Evolutionary conservation across 1,140 invertebrate species (phyloP), one percentile per base, ranked within the genome.

Genomic region (Drosophila repletoides): DNA sequence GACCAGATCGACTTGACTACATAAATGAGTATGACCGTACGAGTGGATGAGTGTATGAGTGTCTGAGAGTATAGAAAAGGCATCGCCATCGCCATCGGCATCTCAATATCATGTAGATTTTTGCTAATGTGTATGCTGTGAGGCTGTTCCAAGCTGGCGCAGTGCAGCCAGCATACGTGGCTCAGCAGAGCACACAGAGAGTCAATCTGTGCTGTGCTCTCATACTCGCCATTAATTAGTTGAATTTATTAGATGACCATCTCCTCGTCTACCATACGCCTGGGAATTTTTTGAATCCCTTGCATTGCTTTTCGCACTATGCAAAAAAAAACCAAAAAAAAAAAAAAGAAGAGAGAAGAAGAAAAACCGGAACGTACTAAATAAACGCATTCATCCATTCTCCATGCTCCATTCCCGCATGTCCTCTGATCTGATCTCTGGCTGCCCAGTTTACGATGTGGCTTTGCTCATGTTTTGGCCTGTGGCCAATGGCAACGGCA

Each of bases 41-140:
- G n/a, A n/a, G n/a, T n/a, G n/a, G n/a, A n/a, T n/a, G n/a, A n/a
- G n/a, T n/a, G n/a, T n/a, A n/a, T n/a, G n/a, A n/a, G n/a, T n/a
- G n/a, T n/a, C n/a, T n/a, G n/a, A n/a, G n/a, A n/a, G n/a, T n/a
- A n/a, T n/a, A n/a, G n/a, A n/a, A n/a, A n/a, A n/a, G 10, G 10
- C 26, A 29, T 49, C 41, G 41, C 10, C 55, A 45, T 34, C 53
- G 17, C 12, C 65, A 64, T 69, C 71, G 87, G 81, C 81, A 89
- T 89, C 81, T 89, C 87, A 89, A 89, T 89, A 87, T 80, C 87
- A 89, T 89, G 88, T 89, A 89, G 88, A 89, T 89, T 89, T 88
- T 79, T 76, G 88, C 88, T 89, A 89, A 89, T 89, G 88, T 89
- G 73, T 61, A 71, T 65, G 65, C 43, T 73, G 63, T 28, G 34